Evolutionary conservation across 1,140 invertebrate genomes (phyloP).

Genomic region (Heliconius eleuchia): DNA sequence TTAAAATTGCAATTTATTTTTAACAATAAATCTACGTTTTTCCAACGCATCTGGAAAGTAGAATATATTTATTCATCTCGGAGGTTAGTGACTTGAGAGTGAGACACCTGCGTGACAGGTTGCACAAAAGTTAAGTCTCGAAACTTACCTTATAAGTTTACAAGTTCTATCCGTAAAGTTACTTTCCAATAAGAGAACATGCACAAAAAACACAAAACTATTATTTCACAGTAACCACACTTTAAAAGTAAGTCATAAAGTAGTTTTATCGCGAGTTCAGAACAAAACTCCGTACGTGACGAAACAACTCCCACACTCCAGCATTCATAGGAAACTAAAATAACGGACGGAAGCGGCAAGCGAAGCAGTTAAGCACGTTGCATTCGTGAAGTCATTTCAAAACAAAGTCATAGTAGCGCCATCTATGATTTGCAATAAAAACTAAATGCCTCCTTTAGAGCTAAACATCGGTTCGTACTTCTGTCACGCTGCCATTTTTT

Average conservation of each 20-base stretch:
- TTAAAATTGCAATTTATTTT: neutral
- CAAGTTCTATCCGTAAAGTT: conserved; percentile 37
- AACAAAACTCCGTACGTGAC: conserved; percentile 44
- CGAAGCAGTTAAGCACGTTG: conserved; percentile 25
- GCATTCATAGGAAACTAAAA: conserved; percentile 64
- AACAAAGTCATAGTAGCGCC: conserved; percentile 30
- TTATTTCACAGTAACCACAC: conserved; percentile 54
- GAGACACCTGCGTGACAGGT: conserved; percentile 79
- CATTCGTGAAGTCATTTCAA: conserved; percentile 14
- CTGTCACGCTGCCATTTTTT: neutral
- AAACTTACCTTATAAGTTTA: conserved; percentile 61
- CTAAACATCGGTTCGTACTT: too few relatives aligned
- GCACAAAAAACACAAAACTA: conserved; percentile 56
- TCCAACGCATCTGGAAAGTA: conserved; percentile 33
- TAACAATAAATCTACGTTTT: neutral
- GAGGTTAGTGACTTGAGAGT: conserved; percentile 76
- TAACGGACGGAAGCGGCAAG: conserved; percentile 30
- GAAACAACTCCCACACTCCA: conserved; percentile 49
- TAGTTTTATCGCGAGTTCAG: conserved; percentile 69
- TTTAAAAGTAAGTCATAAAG: conserved; percentile 51
- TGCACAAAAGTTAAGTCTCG: conserved; percentile 56
- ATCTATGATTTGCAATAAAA: conserved; percentile 36
- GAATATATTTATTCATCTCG: conserved; percentile 50
- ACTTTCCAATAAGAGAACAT: conserved; percentile 42
- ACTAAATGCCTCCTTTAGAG: neutral